A percentile compares a stretch with the other conserved stretches of the same genome.
phyloP scores from a whole-genome alignment of 2,888 invertebrate species.

The Ectropis crepuscularia region DNA sequence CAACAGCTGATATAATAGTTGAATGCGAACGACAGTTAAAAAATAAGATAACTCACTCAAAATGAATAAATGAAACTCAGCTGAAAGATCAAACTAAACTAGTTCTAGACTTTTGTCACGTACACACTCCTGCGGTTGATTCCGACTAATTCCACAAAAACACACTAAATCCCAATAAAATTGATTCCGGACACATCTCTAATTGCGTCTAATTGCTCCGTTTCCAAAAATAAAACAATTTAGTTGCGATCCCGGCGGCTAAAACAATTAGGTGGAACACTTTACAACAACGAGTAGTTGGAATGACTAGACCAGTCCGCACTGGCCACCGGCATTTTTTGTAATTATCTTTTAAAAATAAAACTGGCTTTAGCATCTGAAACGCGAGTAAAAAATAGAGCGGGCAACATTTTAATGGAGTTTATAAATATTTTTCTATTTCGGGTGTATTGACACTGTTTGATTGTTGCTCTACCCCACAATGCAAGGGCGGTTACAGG shows the following conservation, averaged over 20 bases:
- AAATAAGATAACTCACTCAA: too few relatives aligned
- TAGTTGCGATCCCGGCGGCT: slow-evolving; percentile 25
- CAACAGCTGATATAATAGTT: too few relatives aligned
- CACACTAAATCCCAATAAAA: slow-evolving; percentile 40
- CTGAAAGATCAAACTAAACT: slow-evolving; percentile 26
- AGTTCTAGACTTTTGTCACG: slow-evolving; percentile 27
- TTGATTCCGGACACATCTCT: slow-evolving; percentile 33
- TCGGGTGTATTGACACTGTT: background rate
- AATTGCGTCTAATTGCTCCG: slow-evolving; percentile 37
- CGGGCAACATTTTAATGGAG: slow-evolving; percentile 4
- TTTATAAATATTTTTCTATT: slow-evolving; percentile 3
- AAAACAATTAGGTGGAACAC: slow-evolving; percentile 27
- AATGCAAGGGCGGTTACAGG: slow-evolving; percentile 11
- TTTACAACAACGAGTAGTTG: slow-evolving; percentile 15
- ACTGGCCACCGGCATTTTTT: slow-evolving; percentile 18
- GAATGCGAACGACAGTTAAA: too few relatives aligned
- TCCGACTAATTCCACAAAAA: slow-evolving; percentile 27
- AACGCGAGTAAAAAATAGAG: slow-evolving; percentile 15
- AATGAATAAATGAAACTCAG: background rate
- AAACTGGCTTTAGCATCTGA: slow-evolving; percentile 12
- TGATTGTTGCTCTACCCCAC: slow-evolving; percentile 2
- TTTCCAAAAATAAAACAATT: slow-evolving; percentile 42
- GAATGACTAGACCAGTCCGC: slow-evolving; percentile 14
- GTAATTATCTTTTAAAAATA: slow-evolving; percentile 16
- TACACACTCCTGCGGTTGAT: slow-evolving; percentile 28